Percentiles rank a stretch among this genome's conserved stretches.
Conservation (phyloP, 2,113 vertebrate species). For the Rhabdornis inornatus region DNA sequence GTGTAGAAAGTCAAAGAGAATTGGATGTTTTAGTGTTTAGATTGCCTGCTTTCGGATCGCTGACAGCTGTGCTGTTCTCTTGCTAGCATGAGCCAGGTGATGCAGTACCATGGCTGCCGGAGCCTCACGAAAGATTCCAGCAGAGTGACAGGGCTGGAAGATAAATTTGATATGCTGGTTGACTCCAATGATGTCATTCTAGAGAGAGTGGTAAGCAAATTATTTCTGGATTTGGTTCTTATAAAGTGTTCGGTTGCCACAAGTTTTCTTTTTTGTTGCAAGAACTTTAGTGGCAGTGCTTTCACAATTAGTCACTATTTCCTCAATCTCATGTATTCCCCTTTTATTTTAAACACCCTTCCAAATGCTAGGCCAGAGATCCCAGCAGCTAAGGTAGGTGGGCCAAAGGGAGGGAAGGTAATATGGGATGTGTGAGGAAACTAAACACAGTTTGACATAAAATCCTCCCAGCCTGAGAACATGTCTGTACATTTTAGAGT, state of each 20-base stretch:
- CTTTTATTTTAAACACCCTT: not conserved
- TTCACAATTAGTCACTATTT: not conserved
- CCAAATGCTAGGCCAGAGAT: not conserved
- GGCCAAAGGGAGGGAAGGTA: not conserved
- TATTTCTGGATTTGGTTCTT: not conserved
- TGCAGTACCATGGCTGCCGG: conserved; percentile 91
- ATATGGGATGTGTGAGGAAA: not conserved
- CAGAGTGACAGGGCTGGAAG: conserved; percentile 87
- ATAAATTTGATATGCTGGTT: conserved; percentile 90
- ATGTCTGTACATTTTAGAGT: not conserved
- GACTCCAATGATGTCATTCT: conserved; percentile 92
- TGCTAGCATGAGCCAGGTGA: conserved; percentile 89
- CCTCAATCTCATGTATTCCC: not conserved
- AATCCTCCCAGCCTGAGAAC: not conserved
- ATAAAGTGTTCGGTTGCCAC: not conserved
- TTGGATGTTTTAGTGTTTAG: not conserved
- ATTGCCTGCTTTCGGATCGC: not conserved
- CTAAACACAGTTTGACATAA: not conserved
- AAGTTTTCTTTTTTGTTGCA: not conserved
- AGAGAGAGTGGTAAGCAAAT: conserved; percentile 88
- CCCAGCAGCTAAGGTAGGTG: not conserved
- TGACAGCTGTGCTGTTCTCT: not conserved
- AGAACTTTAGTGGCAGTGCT: not conserved
- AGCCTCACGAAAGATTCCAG: conserved; percentile 80
- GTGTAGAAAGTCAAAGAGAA: not conserved